phyloP scores from a whole-genome alignment of 92 coral and sea anemone genomes.

The Parazoanthus darwini region DNA sequence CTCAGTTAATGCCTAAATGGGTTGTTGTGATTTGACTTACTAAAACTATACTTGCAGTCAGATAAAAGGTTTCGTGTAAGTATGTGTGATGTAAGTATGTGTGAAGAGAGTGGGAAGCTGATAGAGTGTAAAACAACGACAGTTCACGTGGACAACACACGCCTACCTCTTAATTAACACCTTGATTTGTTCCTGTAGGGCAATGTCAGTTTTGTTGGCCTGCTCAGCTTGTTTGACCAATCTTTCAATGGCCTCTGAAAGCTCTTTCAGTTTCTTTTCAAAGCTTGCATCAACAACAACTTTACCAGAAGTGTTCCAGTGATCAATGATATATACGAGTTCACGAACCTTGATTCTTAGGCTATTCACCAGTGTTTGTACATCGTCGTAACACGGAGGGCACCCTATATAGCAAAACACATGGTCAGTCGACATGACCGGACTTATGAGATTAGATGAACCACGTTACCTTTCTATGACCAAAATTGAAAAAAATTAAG shows the following conservation, averaged over 20 bases:
- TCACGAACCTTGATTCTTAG: constrained; percentile 71
- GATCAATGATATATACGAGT: constrained; percentile 64
- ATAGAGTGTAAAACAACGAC: too few relatives aligned
- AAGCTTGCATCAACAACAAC: constrained; percentile 68
- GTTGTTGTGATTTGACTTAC: too few relatives aligned
- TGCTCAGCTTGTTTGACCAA: constrained; percentile 76
- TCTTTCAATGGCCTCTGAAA: constrained; percentile 62
- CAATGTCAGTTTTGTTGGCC: constrained; percentile 78
- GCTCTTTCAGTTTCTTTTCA: constrained; percentile 63
- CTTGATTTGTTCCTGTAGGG: constrained; percentile 53
- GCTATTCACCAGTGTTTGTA: constrained; percentile 67
- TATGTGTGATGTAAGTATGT: too few relatives aligned
- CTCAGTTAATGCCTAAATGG: too few relatives aligned
- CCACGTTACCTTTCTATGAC: too few relatives aligned
- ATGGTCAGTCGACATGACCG: background rate
- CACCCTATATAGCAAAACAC: constrained; percentile 55
- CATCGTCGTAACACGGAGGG: constrained; percentile 92
- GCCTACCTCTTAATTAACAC: constrained; percentile 37
- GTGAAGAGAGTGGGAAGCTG: too few relatives aligned
- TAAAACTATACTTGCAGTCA: too few relatives aligned
- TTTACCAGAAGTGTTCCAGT: constrained; percentile 61
- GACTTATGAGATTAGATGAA: background rate
- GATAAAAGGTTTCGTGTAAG: too few relatives aligned
- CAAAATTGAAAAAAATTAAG: too few relatives aligned
- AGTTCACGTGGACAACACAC: too few relatives aligned